These are phyloP conservation scores for Catharus fuscescens DNA, from an alignment of 2,113 vertebrate species.

Conservation along the genomic window DNA sequence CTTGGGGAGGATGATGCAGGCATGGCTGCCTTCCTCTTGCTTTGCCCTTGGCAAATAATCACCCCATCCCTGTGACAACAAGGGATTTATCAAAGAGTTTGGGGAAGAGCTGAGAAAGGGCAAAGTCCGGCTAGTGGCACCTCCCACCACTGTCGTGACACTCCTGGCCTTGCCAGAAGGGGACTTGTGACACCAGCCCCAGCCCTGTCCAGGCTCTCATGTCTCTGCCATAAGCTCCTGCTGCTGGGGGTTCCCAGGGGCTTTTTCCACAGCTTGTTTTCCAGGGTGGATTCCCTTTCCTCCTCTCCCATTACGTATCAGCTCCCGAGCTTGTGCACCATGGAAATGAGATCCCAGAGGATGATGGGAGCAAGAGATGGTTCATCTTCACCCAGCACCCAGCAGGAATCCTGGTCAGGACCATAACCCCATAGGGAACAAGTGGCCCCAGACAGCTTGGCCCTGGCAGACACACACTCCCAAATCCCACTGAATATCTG, in stretches of 20 bases:
- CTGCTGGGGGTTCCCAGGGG: neutral
- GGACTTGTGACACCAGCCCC: neutral
- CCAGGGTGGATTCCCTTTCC: neutral
- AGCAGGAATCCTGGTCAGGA: neutral
- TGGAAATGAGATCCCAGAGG: neutral
- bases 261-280: neutral
- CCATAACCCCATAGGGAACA: neutral
- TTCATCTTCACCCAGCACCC: neutral
- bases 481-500: neutral
- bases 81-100: neutral
- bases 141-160: rapidly evolving
- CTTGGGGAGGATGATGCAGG: neutral
- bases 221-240: neutral
- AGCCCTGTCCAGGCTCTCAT: rapidly evolving
- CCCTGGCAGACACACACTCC: neutral
- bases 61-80: neutral
- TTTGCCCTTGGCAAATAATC: neutral
- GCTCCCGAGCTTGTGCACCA: neutral
- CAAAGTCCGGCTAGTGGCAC: neutral
- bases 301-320: neutral
- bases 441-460: neutral
- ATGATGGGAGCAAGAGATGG: neutral
- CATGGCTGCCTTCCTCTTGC: neutral
- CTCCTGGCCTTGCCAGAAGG: neutral
- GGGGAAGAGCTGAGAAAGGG: neutral